Conservation (phyloP, 1,140 invertebrate genomes). For the Trinorchestia longiramus region DNA sequence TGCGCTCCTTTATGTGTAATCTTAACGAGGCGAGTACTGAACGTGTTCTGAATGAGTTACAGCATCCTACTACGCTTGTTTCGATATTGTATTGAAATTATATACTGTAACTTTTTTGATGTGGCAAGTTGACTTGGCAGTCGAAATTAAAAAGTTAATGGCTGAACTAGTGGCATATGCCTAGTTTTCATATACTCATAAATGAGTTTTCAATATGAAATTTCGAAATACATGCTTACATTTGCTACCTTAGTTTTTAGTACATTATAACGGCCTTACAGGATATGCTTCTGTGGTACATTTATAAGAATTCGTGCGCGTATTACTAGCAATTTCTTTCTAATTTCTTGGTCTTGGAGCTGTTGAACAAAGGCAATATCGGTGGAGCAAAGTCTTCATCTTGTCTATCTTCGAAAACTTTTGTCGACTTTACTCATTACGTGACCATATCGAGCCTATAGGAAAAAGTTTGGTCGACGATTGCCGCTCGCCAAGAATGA, state of each 20-base stretch:
- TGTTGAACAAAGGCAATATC: constrained; percentile 51
- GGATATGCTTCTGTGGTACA: background rate
- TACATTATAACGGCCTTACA: too few relatives aligned
- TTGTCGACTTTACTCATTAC: constrained; percentile 51
- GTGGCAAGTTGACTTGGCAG: too few relatives aligned
- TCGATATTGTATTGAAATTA: too few relatives aligned
- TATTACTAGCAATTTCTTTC: background rate
- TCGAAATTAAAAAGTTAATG: too few relatives aligned
- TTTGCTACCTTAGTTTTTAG: background rate
- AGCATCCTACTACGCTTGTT: too few relatives aligned
- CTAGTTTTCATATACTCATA: too few relatives aligned
- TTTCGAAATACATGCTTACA: background rate
- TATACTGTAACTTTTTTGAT: too few relatives aligned
- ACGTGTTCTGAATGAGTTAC: too few relatives aligned
- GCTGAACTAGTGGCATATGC: too few relatives aligned
- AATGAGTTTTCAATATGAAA: background rate
- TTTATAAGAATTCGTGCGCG: background rate
- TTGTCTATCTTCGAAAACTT: constrained; percentile 42
- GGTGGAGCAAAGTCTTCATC: constrained; percentile 24
- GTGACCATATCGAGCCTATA: constrained; percentile 51
- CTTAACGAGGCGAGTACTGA: too few relatives aligned
- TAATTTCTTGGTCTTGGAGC: constrained; percentile 28
- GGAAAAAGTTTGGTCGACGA: constrained; percentile 23
- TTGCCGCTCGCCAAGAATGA: constrained; percentile 13
- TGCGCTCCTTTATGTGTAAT: too few relatives aligned